These are phyloP conservation scores for Reticulitermes lucifugus DNA, from an alignment of 2,888 invertebrate species.

Conservation along the genomic window DNA sequence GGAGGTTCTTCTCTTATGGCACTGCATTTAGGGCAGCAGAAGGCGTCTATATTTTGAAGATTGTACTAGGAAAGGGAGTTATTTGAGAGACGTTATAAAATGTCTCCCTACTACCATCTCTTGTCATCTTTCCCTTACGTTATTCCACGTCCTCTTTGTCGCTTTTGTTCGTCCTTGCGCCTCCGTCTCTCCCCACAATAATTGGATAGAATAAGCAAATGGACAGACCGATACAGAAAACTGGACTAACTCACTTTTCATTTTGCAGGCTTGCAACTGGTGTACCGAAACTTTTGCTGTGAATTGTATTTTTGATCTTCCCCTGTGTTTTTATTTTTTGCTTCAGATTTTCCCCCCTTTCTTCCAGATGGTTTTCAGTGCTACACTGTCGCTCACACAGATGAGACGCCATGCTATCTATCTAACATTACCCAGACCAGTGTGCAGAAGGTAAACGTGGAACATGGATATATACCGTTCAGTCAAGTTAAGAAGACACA, in stretches of 20 bases:
- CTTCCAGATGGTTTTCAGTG: conserved; percentile 8
- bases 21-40: conserved; percentile 17
- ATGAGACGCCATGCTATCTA: neutral
- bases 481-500: too few relatives aligned
- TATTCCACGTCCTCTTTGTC: neutral
- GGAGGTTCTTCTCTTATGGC: neutral
- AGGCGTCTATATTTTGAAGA: conserved; percentile 13
- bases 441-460: too few relatives aligned
- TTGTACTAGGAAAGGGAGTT: neutral
- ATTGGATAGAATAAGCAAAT: neutral
- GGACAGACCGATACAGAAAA: neutral
- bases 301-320: neutral
- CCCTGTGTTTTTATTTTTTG: conserved; percentile 4
- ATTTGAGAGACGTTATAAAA: conserved; percentile 11
- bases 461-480: too few relatives aligned
- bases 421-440: too few relatives aligned
- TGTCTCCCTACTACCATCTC: neutral
- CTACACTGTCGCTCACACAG: neutral
- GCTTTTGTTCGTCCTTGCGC: neutral
- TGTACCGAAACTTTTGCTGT: neutral
- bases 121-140: neutral
- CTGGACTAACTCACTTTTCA: neutral
- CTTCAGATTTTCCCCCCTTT: neutral
- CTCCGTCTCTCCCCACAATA: neutral
- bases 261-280: neutral